These are phyloP conservation scores for Listronotus bonariensis DNA, from an alignment of 1,140 invertebrate species.

Conservation along the genomic window DNA sequence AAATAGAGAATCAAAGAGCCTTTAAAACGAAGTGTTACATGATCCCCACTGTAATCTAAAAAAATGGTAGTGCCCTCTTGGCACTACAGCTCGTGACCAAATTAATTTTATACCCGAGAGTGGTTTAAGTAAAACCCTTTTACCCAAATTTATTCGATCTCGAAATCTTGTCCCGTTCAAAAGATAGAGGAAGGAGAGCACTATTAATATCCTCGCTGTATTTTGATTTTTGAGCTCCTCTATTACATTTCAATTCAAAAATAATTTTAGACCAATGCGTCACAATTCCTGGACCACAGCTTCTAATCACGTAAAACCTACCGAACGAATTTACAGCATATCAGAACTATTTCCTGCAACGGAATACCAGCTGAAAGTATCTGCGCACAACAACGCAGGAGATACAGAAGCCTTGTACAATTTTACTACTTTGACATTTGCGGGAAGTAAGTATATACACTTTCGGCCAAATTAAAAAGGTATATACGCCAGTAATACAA, in stretches of 20 bases:
- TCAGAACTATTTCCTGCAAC: constrained; percentile 81
- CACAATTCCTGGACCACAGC: constrained; percentile 70
- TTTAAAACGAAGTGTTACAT: too few relatives aligned
- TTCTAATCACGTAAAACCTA: constrained; percentile 75
- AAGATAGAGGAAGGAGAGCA: too few relatives aligned
- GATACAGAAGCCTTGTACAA: constrained; percentile 86
- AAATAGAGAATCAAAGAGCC: too few relatives aligned
- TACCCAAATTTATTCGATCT: too few relatives aligned
- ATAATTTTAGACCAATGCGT: constrained; percentile 25
- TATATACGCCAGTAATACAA: too few relatives aligned
- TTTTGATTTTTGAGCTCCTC: not conserved
- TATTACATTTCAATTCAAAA: constrained; percentile 8
- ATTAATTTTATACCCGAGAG: too few relatives aligned
- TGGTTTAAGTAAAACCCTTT: too few relatives aligned
- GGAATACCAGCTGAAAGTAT: constrained; percentile 84
- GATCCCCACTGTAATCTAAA: too few relatives aligned
- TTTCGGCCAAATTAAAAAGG: too few relatives aligned
- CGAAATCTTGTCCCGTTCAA: too few relatives aligned
- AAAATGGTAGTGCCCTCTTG: too few relatives aligned
- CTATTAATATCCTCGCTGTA: not conserved
- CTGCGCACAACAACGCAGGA: constrained; percentile 91
- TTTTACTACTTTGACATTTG: constrained; percentile 77
- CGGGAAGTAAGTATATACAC: constrained; percentile 74
- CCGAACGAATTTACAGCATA: constrained; percentile 77
- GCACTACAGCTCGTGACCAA: too few relatives aligned